Evolutionary conservation across 2,797 vertebrate species (phyloP), one percentile per base, ranked within the genome.

Genomic region (Cirrhinus mrigala): DNA sequence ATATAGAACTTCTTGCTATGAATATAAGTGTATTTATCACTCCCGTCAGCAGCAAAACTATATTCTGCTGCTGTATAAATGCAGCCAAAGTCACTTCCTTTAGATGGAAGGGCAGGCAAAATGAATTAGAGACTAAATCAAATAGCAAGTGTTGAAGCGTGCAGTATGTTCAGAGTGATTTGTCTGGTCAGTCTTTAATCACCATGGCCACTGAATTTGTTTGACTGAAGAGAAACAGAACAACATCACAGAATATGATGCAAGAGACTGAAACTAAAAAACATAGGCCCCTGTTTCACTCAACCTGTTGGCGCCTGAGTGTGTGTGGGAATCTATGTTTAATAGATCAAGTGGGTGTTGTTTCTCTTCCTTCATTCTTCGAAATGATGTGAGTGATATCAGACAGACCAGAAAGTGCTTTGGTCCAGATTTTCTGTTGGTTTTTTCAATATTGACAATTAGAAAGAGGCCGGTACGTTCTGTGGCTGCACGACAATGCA

Each of bases 211-310:
- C 2, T 58, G 64, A 46, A 70, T 84, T 60, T 60, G 50, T 77
- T 77, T 84, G 82, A 85, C 52, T 70, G 83, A 71, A 71, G 54
- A 71, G 68, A 73, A 85, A 37, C 9, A 71, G 40, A 58, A 71
- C n/a, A 58, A 68, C 37, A 56, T 79, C 52, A 60, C 52, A 79
- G 29, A 85, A 33, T 58, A 79, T 85, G 83, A 85, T 85, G 83
- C 83, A 85, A 85, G 68, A 80, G 27, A 48, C 68, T 85, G 83
- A 73, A 85, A 85, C 54, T 8, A 52, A 69, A 79, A 83, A 79
- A 78, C 18, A 84, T 22, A 52, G 64, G 24, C 75, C 60, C 58
- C 24, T 48, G 24, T 70, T 84, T 77, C 68, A 76, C 52, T 62
- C 3, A 62, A 60, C 40, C 33, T 62, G 66, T 75, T 62, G 29